Conservation (phyloP, 1,140 invertebrate genomes). For the Octopus sinensis region DNA sequence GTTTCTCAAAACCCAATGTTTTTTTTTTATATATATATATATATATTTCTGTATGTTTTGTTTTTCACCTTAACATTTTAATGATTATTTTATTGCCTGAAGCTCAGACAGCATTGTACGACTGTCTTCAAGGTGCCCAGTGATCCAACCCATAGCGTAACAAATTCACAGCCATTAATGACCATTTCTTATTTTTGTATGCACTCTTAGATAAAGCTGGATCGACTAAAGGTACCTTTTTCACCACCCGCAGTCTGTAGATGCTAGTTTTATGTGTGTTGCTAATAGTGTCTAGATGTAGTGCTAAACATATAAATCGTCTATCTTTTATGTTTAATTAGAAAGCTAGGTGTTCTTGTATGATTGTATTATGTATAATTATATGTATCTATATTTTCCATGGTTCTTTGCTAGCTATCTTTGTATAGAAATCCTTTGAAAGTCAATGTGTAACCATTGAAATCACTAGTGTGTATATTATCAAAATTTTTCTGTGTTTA, state of each 20-base stretch:
- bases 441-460: too few relatives aligned
- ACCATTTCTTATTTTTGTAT: conserved; percentile 9
- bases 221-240: conserved; percentile 19
- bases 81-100: neutral
- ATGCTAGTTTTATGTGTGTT: conserved; percentile 3
- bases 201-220: conserved; percentile 16
- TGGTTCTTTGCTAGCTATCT: too few relatives aligned
- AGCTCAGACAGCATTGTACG: neutral
- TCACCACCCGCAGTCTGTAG: neutral
- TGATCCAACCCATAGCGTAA: neutral
- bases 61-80: neutral
- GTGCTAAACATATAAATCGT: neutral
- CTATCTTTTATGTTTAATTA: neutral
- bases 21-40: too few relatives aligned
- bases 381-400: neutral
- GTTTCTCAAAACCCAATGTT: too few relatives aligned
- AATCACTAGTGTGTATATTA: too few relatives aligned
- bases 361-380: neutral
- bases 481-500: too few relatives aligned
- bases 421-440: too few relatives aligned
- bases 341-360: neutral
- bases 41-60: too few relatives aligned
- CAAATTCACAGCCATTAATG: neutral
- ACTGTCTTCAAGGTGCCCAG: neutral
- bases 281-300: conserved; percentile 9